These are phyloP conservation scores for Pelecanus crispus DNA, from an alignment of 2,113 vertebrate genomes.

Conservation along the genomic window DNA sequence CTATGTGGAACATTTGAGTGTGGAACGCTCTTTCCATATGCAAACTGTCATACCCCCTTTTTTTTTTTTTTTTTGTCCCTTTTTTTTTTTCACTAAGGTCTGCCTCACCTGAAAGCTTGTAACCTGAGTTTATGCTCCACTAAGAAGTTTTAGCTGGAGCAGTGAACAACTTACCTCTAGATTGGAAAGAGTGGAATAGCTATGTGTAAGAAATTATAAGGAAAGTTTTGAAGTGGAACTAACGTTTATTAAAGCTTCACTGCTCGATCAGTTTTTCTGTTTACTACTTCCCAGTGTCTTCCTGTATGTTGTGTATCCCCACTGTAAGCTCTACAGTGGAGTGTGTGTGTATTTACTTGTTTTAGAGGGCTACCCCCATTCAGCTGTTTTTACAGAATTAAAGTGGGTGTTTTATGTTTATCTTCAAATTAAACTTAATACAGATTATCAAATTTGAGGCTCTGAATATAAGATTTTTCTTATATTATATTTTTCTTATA, in stretches of 20 bases:
- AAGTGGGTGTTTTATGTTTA: neutral
- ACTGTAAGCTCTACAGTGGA: neutral
- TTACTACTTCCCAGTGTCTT: neutral
- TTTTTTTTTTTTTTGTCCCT: no score
- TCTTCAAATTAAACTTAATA: neutral
- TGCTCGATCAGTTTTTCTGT: neutral
- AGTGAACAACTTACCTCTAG: neutral
- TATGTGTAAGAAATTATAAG: neutral
- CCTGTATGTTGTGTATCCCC: neutral
- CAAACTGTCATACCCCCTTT: neutral
- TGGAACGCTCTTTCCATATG: neutral
- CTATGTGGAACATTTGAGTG: neutral
- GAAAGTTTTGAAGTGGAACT: neutral
- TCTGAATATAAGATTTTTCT: neutral
- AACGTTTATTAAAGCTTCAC: neutral
- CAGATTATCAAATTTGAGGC: neutral
- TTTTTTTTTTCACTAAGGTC: neutral
- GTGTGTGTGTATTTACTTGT: neutral
- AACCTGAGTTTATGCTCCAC: neutral
- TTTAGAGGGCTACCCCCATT: neutral
- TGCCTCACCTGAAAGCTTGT: neutral
- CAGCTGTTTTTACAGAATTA: neutral
- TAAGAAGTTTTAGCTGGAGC: neutral
- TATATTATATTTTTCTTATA: no score
- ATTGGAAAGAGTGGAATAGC: neutral